A percentile compares a stretch with the other conserved stretches of the same genome.
Evolutionary conservation across 92 coral and sea anemone genomes (phyloP).

Genomic region (Zoanthus solanderi): DNA sequence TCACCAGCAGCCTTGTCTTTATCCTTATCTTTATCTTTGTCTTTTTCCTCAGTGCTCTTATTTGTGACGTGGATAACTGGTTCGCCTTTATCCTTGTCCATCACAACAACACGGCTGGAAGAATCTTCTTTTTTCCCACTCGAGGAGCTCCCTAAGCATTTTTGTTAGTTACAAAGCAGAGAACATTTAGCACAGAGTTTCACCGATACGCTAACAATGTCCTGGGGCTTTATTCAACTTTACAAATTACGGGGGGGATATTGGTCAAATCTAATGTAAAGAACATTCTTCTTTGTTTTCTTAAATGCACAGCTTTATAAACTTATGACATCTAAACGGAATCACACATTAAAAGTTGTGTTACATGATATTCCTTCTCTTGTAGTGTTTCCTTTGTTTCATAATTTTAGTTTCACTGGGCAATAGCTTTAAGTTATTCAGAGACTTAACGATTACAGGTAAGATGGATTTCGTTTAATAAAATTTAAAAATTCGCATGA

Average conservation of each 20-base stretch:
- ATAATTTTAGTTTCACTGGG: background rate
- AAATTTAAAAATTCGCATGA: no score
- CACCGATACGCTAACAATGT: conserved; percentile 17
- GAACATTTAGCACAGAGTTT: conserved; percentile 20
- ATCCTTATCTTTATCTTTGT: conserved; percentile 55
- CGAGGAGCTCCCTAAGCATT: conserved; percentile 41
- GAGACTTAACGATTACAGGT: background rate
- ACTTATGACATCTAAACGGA: no score
- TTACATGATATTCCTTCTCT: background rate
- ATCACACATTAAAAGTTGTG: background rate
- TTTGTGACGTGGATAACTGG: conserved; percentile 58
- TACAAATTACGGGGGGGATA: background rate
- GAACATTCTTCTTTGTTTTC: background rate
- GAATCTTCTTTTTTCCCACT: conserved; percentile 39
- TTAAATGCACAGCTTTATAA: background rate
- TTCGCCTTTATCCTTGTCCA: conserved; percentile 74
- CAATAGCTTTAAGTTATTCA: background rate
- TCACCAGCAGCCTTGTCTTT: conserved; percentile 49
- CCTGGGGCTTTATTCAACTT: conserved; percentile 6
- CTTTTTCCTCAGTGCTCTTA: conserved; percentile 74
- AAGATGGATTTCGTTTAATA: no score
- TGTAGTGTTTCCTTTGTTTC: background rate
- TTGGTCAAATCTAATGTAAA: background rate
- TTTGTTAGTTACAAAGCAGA: conserved; percentile 50
- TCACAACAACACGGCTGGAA: conserved; percentile 66